A percentile compares a stretch with the other conserved stretches of the same genome.
Evolutionary conservation across 2,113 vertebrate genomes (phyloP).

Genomic region (Mustela lutreola): DNA sequence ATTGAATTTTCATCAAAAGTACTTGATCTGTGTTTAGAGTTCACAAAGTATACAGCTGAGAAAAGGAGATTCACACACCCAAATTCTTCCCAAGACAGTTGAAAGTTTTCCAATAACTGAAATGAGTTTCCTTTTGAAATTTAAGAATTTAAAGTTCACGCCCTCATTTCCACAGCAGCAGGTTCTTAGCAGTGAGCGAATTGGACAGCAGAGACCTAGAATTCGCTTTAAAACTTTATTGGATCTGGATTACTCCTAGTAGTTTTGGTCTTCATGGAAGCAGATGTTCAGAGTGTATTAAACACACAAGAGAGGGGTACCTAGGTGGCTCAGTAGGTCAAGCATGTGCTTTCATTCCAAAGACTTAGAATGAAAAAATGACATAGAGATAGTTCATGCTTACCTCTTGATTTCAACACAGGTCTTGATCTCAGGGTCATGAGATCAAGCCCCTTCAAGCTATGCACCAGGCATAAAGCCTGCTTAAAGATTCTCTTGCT

Average conservation of each 20-base stretch:
- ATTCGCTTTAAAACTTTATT: background rate
- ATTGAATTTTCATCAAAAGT: constrained; percentile 2
- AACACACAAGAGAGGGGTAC: background rate
- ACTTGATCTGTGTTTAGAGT: background rate
- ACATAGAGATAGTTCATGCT: no score
- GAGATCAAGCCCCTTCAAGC: background rate
- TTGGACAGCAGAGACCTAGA: background rate
- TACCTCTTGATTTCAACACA: background rate
- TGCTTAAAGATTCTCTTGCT: no score
- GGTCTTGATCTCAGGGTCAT: background rate
- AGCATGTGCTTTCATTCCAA: background rate
- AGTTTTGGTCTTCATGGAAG: background rate
- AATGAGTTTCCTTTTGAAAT: background rate
- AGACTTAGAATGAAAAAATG: no score
- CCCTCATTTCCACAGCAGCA: background rate
- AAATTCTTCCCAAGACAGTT: background rate
- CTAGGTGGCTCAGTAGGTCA: background rate
- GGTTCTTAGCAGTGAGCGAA: background rate
- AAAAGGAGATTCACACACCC: background rate
- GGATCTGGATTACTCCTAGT: background rate
- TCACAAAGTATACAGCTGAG: background rate
- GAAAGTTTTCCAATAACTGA: constrained; percentile 2
- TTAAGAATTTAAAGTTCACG: background rate
- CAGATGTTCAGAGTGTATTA: background rate
- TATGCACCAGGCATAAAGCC: background rate